Evolutionary conservation across 2,113 vertebrate genomes (phyloP).

Genomic region (Rynchops niger): DNA sequence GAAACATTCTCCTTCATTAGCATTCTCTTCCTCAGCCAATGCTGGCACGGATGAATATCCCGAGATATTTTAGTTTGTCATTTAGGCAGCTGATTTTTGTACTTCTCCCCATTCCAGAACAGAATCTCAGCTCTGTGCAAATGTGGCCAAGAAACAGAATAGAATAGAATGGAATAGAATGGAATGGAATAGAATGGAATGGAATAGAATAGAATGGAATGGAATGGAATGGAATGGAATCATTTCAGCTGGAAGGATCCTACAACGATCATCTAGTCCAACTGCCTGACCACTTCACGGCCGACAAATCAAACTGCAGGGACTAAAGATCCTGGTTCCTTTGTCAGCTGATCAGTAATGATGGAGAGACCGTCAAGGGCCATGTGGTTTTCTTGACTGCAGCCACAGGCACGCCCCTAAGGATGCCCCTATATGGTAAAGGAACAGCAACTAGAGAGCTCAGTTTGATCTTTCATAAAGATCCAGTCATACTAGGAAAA

Average conservation of each 20-base stretch:
- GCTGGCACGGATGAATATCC: neutral
- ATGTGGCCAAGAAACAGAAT: neutral
- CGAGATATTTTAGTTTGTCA: neutral
- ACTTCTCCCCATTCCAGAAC: neutral
- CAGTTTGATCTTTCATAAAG: neutral
- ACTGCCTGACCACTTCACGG: neutral
- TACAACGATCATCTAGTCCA: neutral
- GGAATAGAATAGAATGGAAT: neutral
- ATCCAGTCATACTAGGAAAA: neutral
- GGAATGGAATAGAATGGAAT: neutral
- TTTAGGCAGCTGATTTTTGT: constrained; percentile 10
- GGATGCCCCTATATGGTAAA: neutral
- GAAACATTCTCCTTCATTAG: constrained; percentile 37
- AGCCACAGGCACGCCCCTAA: neutral
- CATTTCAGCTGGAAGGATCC: neutral
- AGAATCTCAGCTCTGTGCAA: neutral
- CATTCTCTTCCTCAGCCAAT: neutral
- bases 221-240: neutral
- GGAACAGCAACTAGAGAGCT: neutral
- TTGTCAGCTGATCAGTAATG: neutral
- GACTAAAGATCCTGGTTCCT: neutral
- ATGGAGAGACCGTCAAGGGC: neutral
- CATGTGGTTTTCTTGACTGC: neutral
- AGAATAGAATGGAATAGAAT: neutral
- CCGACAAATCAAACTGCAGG: neutral